phyloP scores from a whole-genome alignment of 2,113 vertebrate species.

The Mustelus asterias region DNA sequence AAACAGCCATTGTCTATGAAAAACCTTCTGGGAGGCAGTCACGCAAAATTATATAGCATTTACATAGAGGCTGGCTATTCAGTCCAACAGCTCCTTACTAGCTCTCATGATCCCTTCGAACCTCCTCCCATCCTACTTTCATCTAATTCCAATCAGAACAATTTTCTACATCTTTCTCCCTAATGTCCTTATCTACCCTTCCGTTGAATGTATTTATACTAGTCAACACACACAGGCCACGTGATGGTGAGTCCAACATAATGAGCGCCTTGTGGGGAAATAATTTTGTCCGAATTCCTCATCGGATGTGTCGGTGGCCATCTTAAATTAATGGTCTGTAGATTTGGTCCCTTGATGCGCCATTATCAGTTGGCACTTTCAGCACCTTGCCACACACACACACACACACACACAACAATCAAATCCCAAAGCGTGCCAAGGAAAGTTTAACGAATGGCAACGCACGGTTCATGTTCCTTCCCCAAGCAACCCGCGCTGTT shows the following conservation, averaged over 20 bases:
- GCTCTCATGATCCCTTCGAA: background rate
- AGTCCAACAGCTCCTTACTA: background rate
- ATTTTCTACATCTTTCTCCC: too few relatives aligned
- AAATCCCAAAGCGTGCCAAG: too few relatives aligned
- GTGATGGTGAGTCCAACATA: too few relatives aligned
- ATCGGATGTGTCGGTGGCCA: background rate
- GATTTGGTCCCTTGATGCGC: background rate
- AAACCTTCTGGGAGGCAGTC: too few relatives aligned
- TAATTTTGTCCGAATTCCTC: background rate
- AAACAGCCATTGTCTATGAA: too few relatives aligned
- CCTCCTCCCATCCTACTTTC: background rate
- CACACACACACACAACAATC: too few relatives aligned
- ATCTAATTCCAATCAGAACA: background rate
- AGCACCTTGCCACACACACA: background rate
- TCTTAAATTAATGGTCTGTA: background rate
- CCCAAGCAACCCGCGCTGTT: background rate
- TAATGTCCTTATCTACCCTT: too few relatives aligned
- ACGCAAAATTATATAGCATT: too few relatives aligned
- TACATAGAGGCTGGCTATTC: too few relatives aligned
- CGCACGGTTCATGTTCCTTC: background rate
- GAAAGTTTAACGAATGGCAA: background rate
- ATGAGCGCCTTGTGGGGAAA: too few relatives aligned
- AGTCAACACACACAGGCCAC: too few relatives aligned
- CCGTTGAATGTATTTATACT: too few relatives aligned
- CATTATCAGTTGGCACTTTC: background rate